phyloP scores from a whole-genome alignment of 2,888 invertebrate genomes.

The Ennomos erosarius region DNA sequence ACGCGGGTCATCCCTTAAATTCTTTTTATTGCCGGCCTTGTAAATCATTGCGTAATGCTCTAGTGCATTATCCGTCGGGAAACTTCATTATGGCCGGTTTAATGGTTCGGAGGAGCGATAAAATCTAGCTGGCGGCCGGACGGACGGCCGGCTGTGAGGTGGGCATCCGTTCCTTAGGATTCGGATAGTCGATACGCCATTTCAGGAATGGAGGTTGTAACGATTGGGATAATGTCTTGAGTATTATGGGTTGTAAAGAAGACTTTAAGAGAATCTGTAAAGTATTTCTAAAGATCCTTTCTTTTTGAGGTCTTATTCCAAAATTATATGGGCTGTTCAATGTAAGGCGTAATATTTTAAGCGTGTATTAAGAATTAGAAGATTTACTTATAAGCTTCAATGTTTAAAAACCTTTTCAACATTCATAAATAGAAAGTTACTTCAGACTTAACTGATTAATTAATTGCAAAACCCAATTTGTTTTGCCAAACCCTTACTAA shows the following conservation, averaged over 20 bases:
- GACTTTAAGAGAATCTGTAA: conserved; percentile 33
- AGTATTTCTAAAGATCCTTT: conserved; percentile 24
- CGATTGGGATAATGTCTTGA: conserved; percentile 6
- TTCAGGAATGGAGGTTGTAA: conserved; percentile 12
- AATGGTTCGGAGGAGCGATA: conserved; percentile 84
- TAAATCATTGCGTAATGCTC: conserved; percentile 84
- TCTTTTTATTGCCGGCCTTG: conserved; percentile 84
- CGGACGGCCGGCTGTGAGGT: conserved; percentile 42
- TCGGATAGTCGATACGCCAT: conserved; percentile 39
- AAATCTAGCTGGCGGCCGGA: conserved; percentile 76
- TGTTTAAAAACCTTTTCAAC: no score
- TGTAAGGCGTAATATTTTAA: background rate
- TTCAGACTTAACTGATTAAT: no score
- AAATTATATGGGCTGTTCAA: no score
- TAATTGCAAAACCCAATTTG: no score
- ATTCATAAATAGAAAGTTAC: no score
- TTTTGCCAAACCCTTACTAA: no score
- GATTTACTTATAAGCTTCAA: no score
- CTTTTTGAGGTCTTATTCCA: background rate
- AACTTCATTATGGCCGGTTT: conserved; percentile 85
- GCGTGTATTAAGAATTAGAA: no score
- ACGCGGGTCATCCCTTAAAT: conserved; percentile 83
- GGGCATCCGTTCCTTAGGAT: conserved; percentile 44
- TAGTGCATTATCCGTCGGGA: conserved; percentile 82
- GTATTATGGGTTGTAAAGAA: conserved; percentile 22